phyloP scores from a whole-genome alignment of 2,113 vertebrate species.

The Suricata suricatta region DNA sequence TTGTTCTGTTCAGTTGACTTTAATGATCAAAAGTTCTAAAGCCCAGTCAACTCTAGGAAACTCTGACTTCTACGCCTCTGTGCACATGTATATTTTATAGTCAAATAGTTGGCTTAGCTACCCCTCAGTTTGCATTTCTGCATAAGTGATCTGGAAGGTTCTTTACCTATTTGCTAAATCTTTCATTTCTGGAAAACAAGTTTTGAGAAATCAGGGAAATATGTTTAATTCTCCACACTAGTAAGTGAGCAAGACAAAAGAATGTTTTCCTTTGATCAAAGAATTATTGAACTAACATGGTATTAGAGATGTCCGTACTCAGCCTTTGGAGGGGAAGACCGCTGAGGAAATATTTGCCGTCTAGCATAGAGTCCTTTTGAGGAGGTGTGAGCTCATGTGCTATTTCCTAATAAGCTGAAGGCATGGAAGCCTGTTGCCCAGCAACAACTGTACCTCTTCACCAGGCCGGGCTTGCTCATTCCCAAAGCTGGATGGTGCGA shows the following conservation, averaged over 20 bases:
- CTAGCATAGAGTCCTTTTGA: not conserved
- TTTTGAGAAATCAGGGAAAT: not conserved
- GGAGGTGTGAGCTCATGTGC: not conserved
- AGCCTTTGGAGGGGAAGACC: not conserved
- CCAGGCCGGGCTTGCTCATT: not conserved
- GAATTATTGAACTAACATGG: constrained; percentile 5
- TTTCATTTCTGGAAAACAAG: constrained; percentile 34
- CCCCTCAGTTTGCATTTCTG: not conserved
- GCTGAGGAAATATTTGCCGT: not conserved
- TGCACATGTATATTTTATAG: not conserved
- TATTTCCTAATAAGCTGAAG: constrained; percentile 30
- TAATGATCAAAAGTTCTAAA: not conserved
- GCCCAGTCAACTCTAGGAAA: not conserved
- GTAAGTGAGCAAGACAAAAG: constrained; percentile 19
- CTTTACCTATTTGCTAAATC: not conserved
- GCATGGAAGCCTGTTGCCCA: not conserved
- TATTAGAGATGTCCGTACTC: not conserved
- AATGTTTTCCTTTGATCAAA: not conserved
- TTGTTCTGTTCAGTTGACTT: not conserved
- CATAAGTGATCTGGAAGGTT: not conserved
- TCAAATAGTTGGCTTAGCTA: not conserved
- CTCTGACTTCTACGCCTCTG: not conserved
- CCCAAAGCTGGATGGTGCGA: not conserved
- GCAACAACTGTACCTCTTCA: not conserved
- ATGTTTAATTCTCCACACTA: constrained; percentile 32